These are phyloP conservation scores for Pyrrhia umbra DNA, from an alignment of 2,888 invertebrate species.

Conservation along the genomic window DNA sequence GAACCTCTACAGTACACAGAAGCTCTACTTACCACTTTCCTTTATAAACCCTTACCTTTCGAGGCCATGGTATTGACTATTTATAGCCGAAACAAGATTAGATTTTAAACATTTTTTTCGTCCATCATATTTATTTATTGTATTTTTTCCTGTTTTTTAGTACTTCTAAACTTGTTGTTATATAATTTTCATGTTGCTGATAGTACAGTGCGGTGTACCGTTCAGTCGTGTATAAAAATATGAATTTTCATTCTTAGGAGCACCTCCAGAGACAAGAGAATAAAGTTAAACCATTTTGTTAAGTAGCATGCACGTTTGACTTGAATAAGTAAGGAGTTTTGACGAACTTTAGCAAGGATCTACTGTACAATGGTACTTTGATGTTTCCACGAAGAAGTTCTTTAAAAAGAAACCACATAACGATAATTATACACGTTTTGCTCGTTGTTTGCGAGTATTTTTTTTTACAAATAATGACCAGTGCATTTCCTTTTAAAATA, in stretches of 20 bases:
- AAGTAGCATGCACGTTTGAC: conserved; percentile 31
- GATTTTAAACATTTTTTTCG: conserved; percentile 4
- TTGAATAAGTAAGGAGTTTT: conserved; percentile 48
- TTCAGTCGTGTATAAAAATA: too few species aligned
- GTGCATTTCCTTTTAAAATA: conserved; percentile 19
- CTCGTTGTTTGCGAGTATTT: conserved; percentile 20
- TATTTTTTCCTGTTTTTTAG: too few species aligned
- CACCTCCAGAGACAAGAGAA: conserved; percentile 12
- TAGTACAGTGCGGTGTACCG: too few species aligned
- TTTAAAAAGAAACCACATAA: conserved; percentile 25
- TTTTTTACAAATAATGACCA: conserved; percentile 36
- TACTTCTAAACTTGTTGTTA: too few species aligned
- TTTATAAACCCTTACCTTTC: conserved; percentile 27
- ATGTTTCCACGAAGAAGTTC: conserved; percentile 19
- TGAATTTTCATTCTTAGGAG: conserved; percentile 1
- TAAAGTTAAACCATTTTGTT: conserved; percentile 21
- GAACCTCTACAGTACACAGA: too few species aligned
- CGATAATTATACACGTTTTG: conserved; percentile 29
- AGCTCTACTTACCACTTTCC: conserved; percentile 14
- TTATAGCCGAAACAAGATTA: conserved; percentile 28
- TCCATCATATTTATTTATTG: too few species aligned
- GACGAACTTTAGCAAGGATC: conserved; percentile 35
- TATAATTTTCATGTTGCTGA: too few species aligned
- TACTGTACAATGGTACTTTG: conserved; percentile 29
- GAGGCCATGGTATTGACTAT: conserved; percentile 31